Conservation (phyloP, 2,888 invertebrate genomes). For the Nysson spinosus region DNA sequence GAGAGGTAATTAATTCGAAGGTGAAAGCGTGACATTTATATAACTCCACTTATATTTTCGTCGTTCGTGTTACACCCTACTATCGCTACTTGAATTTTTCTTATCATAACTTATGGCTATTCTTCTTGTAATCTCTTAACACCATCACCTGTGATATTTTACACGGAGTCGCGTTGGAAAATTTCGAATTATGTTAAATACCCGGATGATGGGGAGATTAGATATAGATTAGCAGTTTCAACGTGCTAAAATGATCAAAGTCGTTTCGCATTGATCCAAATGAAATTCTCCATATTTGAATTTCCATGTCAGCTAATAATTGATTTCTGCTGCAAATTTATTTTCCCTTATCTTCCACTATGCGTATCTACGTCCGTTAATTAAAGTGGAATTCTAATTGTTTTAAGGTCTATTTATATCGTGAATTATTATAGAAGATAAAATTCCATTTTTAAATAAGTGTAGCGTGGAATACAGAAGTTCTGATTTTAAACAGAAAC, state of each 20-base stretch:
- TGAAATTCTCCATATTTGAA: constrained; percentile 53
- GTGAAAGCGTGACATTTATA: neutral
- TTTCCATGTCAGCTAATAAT: constrained; percentile 55
- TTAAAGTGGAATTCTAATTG: constrained; percentile 38
- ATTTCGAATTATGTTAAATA: constrained; percentile 8
- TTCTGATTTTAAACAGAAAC: too few species aligned
- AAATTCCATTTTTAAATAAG: too few species aligned
- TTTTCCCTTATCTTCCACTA: constrained; percentile 20
- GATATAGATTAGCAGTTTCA: constrained; percentile 31
- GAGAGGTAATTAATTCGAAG: constrained; percentile 4
- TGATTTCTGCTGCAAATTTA: constrained; percentile 47
- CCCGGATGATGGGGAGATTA: constrained; percentile 18
- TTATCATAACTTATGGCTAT: neutral
- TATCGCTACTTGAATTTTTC: neutral
- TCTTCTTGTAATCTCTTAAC: constrained; percentile 6
- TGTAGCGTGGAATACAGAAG: too few species aligned
- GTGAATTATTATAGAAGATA: too few species aligned
- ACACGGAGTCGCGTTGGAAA: constrained; percentile 2
- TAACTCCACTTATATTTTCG: neutral
- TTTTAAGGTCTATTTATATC: neutral
- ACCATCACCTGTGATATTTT: constrained; percentile 7
- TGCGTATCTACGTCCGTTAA: constrained; percentile 48
- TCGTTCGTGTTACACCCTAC: neutral
- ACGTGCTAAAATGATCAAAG: constrained; percentile 31
- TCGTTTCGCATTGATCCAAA: constrained; percentile 28